These are phyloP conservation scores for Alectura lathami DNA, from an alignment of 2,113 vertebrate genomes.

Conservation along the genomic window DNA sequence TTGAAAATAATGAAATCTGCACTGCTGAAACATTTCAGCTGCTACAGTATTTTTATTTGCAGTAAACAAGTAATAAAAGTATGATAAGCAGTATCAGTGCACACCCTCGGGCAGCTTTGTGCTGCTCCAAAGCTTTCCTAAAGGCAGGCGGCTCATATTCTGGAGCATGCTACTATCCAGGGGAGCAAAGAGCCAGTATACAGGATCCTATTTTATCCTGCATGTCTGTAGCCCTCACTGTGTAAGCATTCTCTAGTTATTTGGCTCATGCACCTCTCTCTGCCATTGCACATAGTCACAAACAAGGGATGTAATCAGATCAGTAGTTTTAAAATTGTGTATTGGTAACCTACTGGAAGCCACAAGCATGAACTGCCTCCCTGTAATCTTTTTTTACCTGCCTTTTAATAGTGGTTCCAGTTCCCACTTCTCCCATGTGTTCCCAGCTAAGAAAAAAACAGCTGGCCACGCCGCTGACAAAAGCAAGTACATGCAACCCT, in stretches of 20 bases:
- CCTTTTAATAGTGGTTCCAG: not conserved
- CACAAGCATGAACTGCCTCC: not conserved
- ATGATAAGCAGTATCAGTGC: not conserved
- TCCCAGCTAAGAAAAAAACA: not conserved
- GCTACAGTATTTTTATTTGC: not conserved
- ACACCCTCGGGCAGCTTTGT: not conserved
- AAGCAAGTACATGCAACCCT: not conserved
- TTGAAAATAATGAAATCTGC: constrained; percentile 16
- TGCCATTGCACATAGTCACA: not conserved
- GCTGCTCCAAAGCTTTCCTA: not conserved
- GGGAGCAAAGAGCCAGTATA: not conserved
- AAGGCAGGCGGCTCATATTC: not conserved
- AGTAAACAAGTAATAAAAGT: constrained; percentile 39
- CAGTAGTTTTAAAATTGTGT: not conserved
- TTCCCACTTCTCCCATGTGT: not conserved
- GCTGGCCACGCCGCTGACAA: not conserved
- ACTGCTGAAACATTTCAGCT: constrained; percentile 1
- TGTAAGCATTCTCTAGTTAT: not conserved
- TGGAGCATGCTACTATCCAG: not conserved
- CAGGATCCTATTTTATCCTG: fast-evolving
- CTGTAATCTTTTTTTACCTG: not conserved
- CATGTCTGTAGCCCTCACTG: not conserved
- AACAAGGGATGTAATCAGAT: not conserved
- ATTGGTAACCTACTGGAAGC: not conserved
- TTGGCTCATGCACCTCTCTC: not conserved